Percentiles rank a stretch among this genome's conserved stretches.
These are phyloP conservation scores for Scaptomyza tumidula DNA, from an alignment of 2,888 invertebrate species.

Conservation along the genomic window DNA sequence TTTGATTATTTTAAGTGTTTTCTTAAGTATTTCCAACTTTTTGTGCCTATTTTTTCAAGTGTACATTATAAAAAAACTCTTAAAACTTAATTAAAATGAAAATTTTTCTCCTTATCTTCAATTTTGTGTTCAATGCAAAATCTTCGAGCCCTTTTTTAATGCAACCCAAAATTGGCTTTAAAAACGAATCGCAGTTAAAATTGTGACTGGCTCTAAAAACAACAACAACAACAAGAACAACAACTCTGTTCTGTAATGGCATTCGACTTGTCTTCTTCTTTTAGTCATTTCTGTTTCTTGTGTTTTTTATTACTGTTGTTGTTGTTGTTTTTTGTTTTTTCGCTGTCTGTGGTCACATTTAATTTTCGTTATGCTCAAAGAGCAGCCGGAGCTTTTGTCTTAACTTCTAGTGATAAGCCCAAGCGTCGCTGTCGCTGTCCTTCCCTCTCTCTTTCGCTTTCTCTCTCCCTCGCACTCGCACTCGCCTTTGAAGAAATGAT, in stretches of 20 bases:
- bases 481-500: neutral
- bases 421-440: constrained; percentile 21
- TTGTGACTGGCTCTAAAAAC: constrained; percentile 10
- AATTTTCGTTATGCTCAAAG: constrained; percentile 54
- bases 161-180: constrained; percentile 10
- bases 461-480: neutral
- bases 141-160: neutral
- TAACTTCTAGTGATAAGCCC: constrained; percentile 75
- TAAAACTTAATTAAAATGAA: neutral
- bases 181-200: constrained; percentile 18
- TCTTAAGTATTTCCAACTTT: too few relatives aligned
- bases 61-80: neutral
- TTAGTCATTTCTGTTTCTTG: neutral
- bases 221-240: constrained; percentile 1
- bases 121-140: neutral
- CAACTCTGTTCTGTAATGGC: neutral
- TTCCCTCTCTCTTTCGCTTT: neutral
- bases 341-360: constrained; percentile 59
- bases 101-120: neutral
- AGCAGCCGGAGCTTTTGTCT: constrained; percentile 55
- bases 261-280: neutral
- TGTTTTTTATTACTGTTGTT: too few relatives aligned
- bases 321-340: constrained; percentile 9
- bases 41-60: neutral
- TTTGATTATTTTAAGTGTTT: too few relatives aligned